Conservation (phyloP, 2,113 vertebrate genomes). For the Plotosus lineatus region DNA sequence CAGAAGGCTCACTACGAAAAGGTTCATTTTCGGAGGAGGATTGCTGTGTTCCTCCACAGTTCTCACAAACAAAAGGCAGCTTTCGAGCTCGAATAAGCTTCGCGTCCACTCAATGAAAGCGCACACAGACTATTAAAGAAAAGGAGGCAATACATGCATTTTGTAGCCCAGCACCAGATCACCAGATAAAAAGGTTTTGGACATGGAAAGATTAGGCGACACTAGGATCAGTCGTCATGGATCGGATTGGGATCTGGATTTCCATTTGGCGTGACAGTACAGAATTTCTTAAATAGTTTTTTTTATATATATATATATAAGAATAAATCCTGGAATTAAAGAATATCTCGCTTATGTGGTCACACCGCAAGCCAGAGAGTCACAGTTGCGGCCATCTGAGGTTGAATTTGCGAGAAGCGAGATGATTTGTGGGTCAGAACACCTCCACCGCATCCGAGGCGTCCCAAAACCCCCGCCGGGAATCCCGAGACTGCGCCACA, state of each 20-base stretch:
- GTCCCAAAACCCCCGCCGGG: slow-evolving; percentile 20
- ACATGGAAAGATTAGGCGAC: neutral
- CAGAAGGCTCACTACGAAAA: slow-evolving; percentile 81
- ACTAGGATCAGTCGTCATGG: slow-evolving; percentile 10
- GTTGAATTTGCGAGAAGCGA: neutral
- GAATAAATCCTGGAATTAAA: slow-evolving; percentile 42
- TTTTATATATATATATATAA: neutral
- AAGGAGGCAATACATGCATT: slow-evolving; percentile 14
- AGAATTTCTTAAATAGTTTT: slow-evolving; percentile 16
- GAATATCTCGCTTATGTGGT: slow-evolving; percentile 18
- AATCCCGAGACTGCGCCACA: neutral
- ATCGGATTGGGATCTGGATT: slow-evolving; percentile 51
- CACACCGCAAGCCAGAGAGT: slow-evolving; percentile 29
- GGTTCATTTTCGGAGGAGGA: slow-evolving; percentile 82
- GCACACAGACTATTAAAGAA: neutral
- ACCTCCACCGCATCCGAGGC: slow-evolving; percentile 62
- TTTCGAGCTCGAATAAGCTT: neutral
- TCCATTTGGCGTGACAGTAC: slow-evolving; percentile 54
- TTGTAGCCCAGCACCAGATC: neutral
- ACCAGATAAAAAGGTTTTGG: neutral
- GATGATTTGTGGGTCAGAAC: slow-evolving; percentile 44
- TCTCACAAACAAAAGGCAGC: neutral
- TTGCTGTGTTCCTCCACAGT: neutral
- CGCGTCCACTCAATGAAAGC: neutral
- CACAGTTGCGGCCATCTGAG: slow-evolving; percentile 27